Percentiles rank a stretch among this genome's conserved stretches.
Conservation (phyloP, 1,140 invertebrate species). For the Neodiprion virginianus region DNA sequence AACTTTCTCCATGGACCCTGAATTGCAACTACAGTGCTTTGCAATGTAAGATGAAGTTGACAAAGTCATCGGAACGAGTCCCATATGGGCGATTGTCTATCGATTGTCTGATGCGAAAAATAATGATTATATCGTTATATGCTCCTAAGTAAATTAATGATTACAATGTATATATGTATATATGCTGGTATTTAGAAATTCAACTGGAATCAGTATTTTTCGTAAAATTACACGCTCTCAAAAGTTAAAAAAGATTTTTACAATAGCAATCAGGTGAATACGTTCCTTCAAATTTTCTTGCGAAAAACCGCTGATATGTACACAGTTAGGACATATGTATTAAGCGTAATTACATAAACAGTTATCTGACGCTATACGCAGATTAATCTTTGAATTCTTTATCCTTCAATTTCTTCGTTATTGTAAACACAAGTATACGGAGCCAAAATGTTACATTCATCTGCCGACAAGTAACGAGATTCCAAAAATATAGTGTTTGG, state of each 20-base stretch:
- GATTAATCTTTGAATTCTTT: no score
- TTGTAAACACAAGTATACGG: no score
- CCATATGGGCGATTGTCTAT: background rate
- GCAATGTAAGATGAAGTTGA: background rate
- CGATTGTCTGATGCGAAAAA: constrained; percentile 13
- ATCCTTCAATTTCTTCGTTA: no score
- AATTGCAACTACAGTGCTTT: background rate
- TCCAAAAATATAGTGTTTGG: no score
- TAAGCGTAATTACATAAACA: no score
- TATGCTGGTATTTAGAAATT: background rate
- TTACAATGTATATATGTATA: background rate
- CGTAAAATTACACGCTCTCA: background rate
- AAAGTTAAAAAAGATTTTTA: background rate
- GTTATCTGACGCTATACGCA: no score
- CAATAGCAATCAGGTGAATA: constrained; percentile 24
- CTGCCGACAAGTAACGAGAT: no score
- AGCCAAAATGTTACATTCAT: no score
- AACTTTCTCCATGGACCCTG: background rate
- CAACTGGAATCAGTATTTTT: background rate
- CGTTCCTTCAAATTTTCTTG: no score
- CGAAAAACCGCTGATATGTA: no score
- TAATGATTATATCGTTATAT: background rate
- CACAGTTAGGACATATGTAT: no score
- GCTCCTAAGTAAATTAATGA: background rate
- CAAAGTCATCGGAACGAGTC: background rate